Base-by-base conservation (phyloP, 2,113 vertebrate genomes). In the Psittacus erithacus region DNA sequence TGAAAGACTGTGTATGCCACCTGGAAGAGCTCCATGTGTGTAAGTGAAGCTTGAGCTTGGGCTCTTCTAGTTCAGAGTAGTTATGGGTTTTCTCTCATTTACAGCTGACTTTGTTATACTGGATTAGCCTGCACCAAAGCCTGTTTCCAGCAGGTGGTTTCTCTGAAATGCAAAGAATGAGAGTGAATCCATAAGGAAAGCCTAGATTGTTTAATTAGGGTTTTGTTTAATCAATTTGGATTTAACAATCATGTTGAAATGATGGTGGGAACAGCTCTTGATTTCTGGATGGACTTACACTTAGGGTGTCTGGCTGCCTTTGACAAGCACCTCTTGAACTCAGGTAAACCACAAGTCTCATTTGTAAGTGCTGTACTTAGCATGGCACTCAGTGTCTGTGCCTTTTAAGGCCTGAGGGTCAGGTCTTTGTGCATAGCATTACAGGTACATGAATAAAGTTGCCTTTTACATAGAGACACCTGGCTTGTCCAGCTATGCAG, bases 1-100 rank as follows among this genome's bases (percentile, higher is more conserved):
- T 39, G 35, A 31, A 85, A 69, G 44, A 35, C 23, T 29, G 6
- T 0, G 0, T 60, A 4, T 29, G 62, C 60, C 7, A 1, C 27
- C 39, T 33, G 33, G 28, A 74, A 83, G 29, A 67, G 64, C 16
- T 77, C 68, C 0, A 0, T 84, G 50, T 11, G 13, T 41, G 25
- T 69, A 47, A 1, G 29, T 75, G 50, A 67, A 1, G 0, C 35
- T 68, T 67, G 46, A 93, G 69, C 52, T 89, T 73, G 69, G 28
- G 38, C 73, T 92, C 29, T 91, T 67, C 67, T 60, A 6, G 59
- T 76, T 78, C 24, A 17, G 38, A 59, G 27, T 39, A 14, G 49
- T 70, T 78, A 33, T 0, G 15, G 8, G 14, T 39, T 91, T 92
- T 73, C 62, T 91, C 24, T 83, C 0, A 5, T 60, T 92, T 84